Base-by-base conservation (phyloP, 2,113 vertebrate genomes). In the Xiphias gladius region DNA sequence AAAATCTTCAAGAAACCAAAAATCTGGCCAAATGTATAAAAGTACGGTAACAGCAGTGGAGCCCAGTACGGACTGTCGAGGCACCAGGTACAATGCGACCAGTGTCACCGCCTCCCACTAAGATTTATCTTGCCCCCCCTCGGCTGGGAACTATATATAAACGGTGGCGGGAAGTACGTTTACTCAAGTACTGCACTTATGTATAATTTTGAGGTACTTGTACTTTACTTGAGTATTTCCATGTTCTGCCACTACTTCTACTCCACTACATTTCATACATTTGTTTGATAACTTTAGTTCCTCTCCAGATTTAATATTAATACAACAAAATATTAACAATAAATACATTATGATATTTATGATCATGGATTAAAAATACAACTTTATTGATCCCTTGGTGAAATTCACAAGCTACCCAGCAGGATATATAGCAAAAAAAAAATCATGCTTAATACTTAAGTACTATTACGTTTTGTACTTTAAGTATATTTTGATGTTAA, bases 1-100 rank as follows among this genome's bases (percentile, higher is more conserved):
- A 84, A 41, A 73, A 61, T 73, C 58, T 24, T 30, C 73, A 80
- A 62, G 6, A 67, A 67, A 46, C 70, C 19, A 48, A 39, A 73
- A 69, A 76, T 69, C 30, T 28, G 61, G 22, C 54, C 19, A n/a
- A 75, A 35, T 46, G 22, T 7, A 37, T 14, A 4, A 24, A 4
- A 17, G 20, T 32, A 48, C 12, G 43, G 26, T 37, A 65, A 52
- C 50, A 43, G 35, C 35, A 17, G 13, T 5, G 54, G 6, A 26
- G 57, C 26, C 26, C 0, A 39, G 50, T 22, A 54, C 10, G 6
- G 22, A 32, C 32, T 22, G 14, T 5, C 12, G 30, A 55, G 43
- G 7, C 11, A 67, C 1, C 30, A 30, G 19, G 10, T 66, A n/a
- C n/a, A n/a, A n/a, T n/a, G n/a, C n/a, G 39, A 28, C 22, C n/a